Evolutionary conservation across 1,140 invertebrate species (phyloP).

Genomic region (Calliopsis andreniformis): DNA sequence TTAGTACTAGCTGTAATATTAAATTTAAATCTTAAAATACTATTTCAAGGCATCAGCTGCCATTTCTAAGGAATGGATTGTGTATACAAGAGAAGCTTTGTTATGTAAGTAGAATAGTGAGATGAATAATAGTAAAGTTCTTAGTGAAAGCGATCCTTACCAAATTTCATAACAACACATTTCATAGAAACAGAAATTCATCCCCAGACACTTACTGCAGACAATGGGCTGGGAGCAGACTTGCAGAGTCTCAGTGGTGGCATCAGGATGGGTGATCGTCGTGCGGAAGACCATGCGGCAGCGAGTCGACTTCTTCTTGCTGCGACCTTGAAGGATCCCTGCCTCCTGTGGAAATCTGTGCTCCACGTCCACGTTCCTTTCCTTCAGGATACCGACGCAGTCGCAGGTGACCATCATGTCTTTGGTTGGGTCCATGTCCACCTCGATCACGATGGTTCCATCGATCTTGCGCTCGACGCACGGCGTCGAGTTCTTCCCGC

Average conservation of each 20-base stretch:
- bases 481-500: conserved; percentile 97
- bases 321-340: conserved; percentile 83
- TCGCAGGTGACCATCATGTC: conserved; percentile 95
- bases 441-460: conserved; percentile 96
- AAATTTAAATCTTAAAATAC: too few relatives aligned
- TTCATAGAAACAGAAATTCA: too few relatives aligned
- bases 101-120: too few relatives aligned
- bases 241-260: conserved; percentile 92
- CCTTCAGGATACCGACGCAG: conserved; percentile 93
- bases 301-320: conserved; percentile 96
- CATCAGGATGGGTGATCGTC: conserved; percentile 88
- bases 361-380: conserved; percentile 98
- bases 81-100: too few relatives aligned
- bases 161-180: too few relatives aligned
- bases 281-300: conserved; percentile 97
- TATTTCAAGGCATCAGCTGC: too few relatives aligned
- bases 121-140: too few relatives aligned
- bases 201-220: conserved; percentile 90
- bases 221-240: conserved; percentile 95
- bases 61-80: too few relatives aligned
- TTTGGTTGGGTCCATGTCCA: conserved; percentile 92
- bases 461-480: conserved; percentile 94
- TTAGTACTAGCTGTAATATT: too few relatives aligned
- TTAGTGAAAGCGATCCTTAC: too few relatives aligned
- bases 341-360: conserved; percentile 92